Conservation (phyloP, 1,140 invertebrate species). For the Nixonia krombeini region DNA sequence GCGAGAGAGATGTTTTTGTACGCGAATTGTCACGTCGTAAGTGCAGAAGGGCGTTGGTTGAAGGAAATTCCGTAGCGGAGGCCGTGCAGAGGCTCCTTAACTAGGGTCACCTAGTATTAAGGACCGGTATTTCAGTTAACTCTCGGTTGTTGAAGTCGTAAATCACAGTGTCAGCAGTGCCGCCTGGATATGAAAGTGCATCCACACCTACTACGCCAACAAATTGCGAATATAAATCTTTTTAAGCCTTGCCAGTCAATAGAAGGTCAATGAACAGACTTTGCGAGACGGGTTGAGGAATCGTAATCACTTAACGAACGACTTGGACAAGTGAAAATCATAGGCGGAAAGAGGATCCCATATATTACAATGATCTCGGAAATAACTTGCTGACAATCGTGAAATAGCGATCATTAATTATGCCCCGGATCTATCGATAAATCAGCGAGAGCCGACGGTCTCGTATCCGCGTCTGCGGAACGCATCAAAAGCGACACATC, state of each 20-base stretch:
- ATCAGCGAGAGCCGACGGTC: too few species aligned
- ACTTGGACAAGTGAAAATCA: neutral
- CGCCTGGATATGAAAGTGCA: slow-evolving; percentile 25
- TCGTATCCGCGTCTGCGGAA: neutral
- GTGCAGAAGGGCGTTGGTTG: slow-evolving; percentile 39
- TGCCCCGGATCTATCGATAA: too few species aligned
- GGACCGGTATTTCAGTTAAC: slow-evolving; percentile 49
- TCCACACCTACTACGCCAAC: slow-evolving; percentile 19
- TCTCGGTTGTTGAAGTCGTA: slow-evolving; percentile 42
- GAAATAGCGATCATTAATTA: too few species aligned
- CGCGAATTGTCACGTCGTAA: slow-evolving; percentile 30
- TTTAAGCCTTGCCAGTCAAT: slow-evolving; percentile 27
- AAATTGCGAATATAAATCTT: slow-evolving; percentile 46
- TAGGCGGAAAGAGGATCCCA: too few species aligned
- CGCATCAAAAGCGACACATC: neutral
- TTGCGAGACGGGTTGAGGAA: neutral
- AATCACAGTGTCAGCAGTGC: slow-evolving; percentile 42
- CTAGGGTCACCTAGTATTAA: slow-evolving; percentile 43
- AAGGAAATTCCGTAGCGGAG: slow-evolving; percentile 37
- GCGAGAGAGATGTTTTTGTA: too few species aligned
- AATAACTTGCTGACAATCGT: too few species aligned
- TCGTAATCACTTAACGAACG: slow-evolving; percentile 16
- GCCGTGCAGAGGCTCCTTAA: slow-evolving; percentile 28
- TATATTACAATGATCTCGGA: too few species aligned
- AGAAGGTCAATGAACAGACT: slow-evolving; percentile 11